Evolutionary conservation across 2,797 vertebrate genomes (phyloP), one percentile per base, ranked within the genome.

Genomic region (Epinephelus malabaricus): DNA sequence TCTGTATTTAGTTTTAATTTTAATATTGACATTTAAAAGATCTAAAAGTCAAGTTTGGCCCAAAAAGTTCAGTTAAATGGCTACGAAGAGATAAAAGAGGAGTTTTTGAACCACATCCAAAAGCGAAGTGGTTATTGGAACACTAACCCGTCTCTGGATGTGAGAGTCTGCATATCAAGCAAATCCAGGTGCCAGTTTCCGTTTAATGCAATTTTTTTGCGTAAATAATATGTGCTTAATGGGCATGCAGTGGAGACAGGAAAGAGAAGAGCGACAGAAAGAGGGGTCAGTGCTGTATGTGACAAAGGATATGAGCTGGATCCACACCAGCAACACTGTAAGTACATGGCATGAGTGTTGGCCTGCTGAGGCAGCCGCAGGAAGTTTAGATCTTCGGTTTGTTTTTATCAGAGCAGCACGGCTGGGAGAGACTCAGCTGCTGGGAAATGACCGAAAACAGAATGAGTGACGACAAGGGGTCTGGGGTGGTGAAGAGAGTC

Each of bases 311-410:
- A 19, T 54, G 66, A 70, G 69, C 75, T 78, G 73, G 81, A 81
- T 40, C 70, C 76, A 72, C 49, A 81, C 55, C 69, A 60, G 51
- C 46, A 34, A 14, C 63, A 45, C 0, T 72, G 65, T 1, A 43
- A 78, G 70, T 8, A 50, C 58, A 55, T 11, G 46, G 49, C 69
- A 38, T 71, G 55, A 6, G 3, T 51, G 77, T 62, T 49, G 63
- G 60, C 30, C 79, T 18, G 38, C 58, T 58, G 72, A 74, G 73
- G 67, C 55, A 34, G 68, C 73, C 40, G 54, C 68, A 83, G 83
- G 86, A 86, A 89, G 88, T 87, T 81, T 87, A 69, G 61, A 83
- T 63, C 45, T 65, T 74, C 60, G 65, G 67, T 79, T 89, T 89
- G 78, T 89, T 86, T 87, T 75, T 47, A 81, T 73, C 46, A 18